These are phyloP conservation scores for Dendrolimus houi DNA, from an alignment of 2,888 invertebrate genomes.

Conservation along the genomic window DNA sequence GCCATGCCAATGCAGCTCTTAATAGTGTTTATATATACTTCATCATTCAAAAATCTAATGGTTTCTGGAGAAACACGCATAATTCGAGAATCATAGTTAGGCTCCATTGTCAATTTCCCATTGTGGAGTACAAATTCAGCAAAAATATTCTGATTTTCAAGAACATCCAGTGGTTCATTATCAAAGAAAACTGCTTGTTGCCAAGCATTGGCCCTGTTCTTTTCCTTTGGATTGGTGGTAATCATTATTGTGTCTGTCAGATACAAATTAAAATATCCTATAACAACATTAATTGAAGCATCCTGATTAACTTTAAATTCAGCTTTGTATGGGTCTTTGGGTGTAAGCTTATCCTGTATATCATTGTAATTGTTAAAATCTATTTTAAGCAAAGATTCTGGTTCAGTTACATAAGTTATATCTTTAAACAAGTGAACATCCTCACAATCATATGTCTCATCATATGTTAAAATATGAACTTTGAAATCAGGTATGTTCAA, in stretches of 20 bases:
- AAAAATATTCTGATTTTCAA: constrained; percentile 36
- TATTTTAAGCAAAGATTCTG: constrained; percentile 71
- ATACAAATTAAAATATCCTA: constrained; percentile 84
- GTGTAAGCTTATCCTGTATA: constrained; percentile 48
- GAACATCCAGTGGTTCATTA: constrained; percentile 43
- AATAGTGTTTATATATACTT: constrained; percentile 54
- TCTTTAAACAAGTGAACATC: constrained; percentile 75
- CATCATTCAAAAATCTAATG: constrained; percentile 69
- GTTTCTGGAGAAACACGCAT: constrained; percentile 40
- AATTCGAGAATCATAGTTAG: constrained; percentile 26
- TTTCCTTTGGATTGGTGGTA: constrained; percentile 76
- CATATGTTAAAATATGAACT: constrained; percentile 38
- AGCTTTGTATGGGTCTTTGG: constrained; percentile 45
- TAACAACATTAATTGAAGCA: constrained; percentile 79
- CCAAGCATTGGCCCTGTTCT: constrained; percentile 79
- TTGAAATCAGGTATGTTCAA: constrained; percentile 35
- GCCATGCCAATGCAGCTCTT: constrained; percentile 43
- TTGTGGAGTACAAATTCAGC: constrained; percentile 46
- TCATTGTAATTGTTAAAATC: constrained; percentile 78
- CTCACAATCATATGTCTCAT: constrained; percentile 83
- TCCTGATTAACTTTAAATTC: constrained; percentile 44
- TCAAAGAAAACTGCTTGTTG: constrained; percentile 85
- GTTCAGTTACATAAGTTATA: constrained; percentile 76
- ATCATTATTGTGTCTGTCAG: constrained; percentile 78
- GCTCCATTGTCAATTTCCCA: constrained; percentile 49